Percentiles rank a stretch among this genome's conserved stretches.
phyloP scores from a whole-genome alignment of 2,888 invertebrate species.

The Helicoverpa assulta region DNA sequence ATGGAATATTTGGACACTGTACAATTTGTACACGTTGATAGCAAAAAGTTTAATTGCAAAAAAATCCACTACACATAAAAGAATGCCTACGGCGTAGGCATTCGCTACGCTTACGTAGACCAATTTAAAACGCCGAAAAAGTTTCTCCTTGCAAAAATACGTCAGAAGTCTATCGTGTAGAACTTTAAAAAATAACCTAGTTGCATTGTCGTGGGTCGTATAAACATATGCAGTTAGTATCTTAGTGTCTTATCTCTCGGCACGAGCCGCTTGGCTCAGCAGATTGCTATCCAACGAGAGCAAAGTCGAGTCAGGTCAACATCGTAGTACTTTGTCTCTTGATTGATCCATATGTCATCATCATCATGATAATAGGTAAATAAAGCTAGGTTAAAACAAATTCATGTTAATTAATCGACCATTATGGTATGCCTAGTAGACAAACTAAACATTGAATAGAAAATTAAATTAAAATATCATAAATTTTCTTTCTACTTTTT shows the following conservation, averaged over 20 bases:
- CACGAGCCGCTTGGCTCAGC: conserved; percentile 16
- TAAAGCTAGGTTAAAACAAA: no score
- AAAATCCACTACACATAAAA: background rate
- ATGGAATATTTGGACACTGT: no score
- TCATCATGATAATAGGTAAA: no score
- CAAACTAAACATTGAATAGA: no score
- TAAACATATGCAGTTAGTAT: background rate
- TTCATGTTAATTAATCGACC: no score
- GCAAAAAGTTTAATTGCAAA: background rate
- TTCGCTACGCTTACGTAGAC: conserved; percentile 34
- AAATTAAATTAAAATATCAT: no score
- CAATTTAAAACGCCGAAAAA: background rate
- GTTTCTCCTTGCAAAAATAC: background rate
- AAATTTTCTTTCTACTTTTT: no score
- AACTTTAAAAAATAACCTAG: background rate
- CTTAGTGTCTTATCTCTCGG: conserved; percentile 1
- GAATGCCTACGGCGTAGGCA: conserved; percentile 40
- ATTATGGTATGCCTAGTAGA: no score
- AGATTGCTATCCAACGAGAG: background rate
- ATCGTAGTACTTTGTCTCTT: background rate
- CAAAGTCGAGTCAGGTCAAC: background rate
- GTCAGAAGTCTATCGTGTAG: background rate
- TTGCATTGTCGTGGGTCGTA: background rate
- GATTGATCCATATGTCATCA: background rate
- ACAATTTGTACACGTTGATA: no score